Evolutionary conservation across 2,113 vertebrate genomes (phyloP), one percentile per base, ranked within the genome.

Genomic region (Motacilla alba): DNA sequence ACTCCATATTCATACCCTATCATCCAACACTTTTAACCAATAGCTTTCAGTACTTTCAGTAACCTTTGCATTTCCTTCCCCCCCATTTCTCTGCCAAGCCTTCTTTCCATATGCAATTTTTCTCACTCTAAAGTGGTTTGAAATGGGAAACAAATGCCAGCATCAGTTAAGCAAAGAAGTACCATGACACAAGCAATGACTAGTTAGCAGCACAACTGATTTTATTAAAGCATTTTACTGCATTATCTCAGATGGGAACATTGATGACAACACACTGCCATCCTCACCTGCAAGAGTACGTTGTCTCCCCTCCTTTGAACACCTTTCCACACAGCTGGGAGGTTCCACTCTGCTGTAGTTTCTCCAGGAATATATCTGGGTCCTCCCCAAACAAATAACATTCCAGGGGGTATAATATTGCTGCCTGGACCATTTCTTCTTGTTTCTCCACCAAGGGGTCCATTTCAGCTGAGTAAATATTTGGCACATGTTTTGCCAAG

Each of bases 251-350:
- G 43, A 31, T 9, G 15, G 35, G 22, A 87, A 63, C 62, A 43
- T 2, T 43, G 31, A 44, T 68, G 13, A 49, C 20, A 63, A 64
- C 41, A 88, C 10, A 62, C 15, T 19, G 62, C 58, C 15, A 24
- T 69, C 64, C 90, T 97, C 96, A 99, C 99, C 99, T 99, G 99
- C 99, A 99, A 60, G 99, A 99, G 97, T 99, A 99, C 5, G 99
- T 99, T 2, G 99, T 99, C 97, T 99, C 99, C 63, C 99, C 99
- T 91, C 99, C 98, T 98, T 99, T 99, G 96, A 99, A 99, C 72
- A 99, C 99, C 69, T 98, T 99, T 15, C 99, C 99, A 97, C 99
- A 99, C 37, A 99, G 98, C 77, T 99, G 99, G 78, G 99, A 98
- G 20, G 98, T 98, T 92, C 97, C 97, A 89, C 98, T 98, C 77